Base-by-base conservation (phyloP, 2,888 invertebrate genomes). In the Thereva nobilitata region DNA sequence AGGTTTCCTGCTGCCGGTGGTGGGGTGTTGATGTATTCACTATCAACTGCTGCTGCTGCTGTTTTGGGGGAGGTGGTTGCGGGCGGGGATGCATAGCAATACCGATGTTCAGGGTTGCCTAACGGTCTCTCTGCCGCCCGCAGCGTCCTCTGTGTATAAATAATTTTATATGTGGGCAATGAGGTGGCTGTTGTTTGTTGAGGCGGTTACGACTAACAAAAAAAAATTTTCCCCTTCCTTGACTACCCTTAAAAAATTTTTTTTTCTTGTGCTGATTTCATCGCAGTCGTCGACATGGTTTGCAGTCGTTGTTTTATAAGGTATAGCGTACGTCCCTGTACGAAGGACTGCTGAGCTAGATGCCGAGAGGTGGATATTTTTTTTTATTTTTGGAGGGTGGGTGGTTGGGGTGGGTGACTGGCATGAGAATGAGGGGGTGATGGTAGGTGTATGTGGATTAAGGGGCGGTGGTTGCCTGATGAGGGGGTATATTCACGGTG, bases 141-240 rank as follows among this genome's bases (percentile, higher is more conserved):
- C 23, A 23, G 23, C 40, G 53, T 47, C 47, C 40, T 10, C 64
- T 57, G 56, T 42, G 66, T 64, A 61, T 61, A 66, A 68, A 68
- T 68, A 68, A 66, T 68, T 68, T 66, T 68, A 68, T 66, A 45
- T 63, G 66, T 57, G 52, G 68, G 63, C 56, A 63, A 45, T 68
- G 66, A 64, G 68, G 68, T 66, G 66, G 59, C 56, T 56, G 57
- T 55, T 66, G 59, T 68, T 68, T 66, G 63, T 56, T 66, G 66
- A 55, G 68, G 66, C 65, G 68, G 59, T 61, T 61, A 61, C 61
- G 45, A 61, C 40, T n/a, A 35, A 61, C 61, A 37, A 61, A 44
- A 57, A 40, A 59, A 59, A 59, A 59, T 41, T 38, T 61, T 35
- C 49, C 50, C 10, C 23, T 35, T 41, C 61, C 10, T 23, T 4